A percentile compares a stretch with the other conserved stretches of the same genome.
Evolutionary conservation across 2,797 vertebrate genomes (phyloP).

Genomic region (Liasis olivaceus): DNA sequence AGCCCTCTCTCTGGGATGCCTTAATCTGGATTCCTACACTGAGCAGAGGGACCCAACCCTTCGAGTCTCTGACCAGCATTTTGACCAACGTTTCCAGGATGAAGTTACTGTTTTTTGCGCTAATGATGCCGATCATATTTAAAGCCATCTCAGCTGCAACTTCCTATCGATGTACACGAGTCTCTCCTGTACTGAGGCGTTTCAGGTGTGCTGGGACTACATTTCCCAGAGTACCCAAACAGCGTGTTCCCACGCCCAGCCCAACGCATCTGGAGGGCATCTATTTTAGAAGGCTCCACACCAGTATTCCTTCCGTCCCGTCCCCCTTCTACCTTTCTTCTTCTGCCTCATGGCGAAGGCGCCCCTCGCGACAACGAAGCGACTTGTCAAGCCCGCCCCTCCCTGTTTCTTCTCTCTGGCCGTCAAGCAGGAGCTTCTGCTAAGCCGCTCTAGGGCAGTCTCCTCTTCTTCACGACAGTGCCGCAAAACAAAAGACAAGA

Average conservation of each 20-base stretch:
- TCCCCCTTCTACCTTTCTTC: background rate
- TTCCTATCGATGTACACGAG: background rate
- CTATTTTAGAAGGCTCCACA: background rate
- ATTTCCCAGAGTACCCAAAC: background rate
- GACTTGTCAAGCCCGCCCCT: background rate
- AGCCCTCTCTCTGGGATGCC: background rate
- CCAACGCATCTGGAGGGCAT: background rate
- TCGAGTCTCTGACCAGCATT: background rate
- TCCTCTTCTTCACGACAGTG: background rate
- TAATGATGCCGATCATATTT: background rate
- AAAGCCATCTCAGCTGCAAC: background rate
- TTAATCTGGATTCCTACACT: background rate
- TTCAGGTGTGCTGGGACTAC: background rate
- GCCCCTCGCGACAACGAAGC: background rate
- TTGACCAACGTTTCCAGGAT: background rate
- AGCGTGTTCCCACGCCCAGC: background rate
- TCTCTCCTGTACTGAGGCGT: background rate
- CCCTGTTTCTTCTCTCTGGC: background rate
- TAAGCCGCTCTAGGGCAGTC: background rate
- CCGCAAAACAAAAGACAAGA: background rate
- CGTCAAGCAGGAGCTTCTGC: background rate
- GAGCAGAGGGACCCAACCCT: background rate
- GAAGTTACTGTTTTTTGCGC: background rate
- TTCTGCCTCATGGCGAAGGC: slow-evolving; percentile 42
- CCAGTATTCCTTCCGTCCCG: background rate